A percentile compares a stretch with the other conserved stretches of the same genome.
These are phyloP conservation scores for Acleris literana DNA, from an alignment of 2,888 invertebrate genomes.

Conservation along the genomic window DNA sequence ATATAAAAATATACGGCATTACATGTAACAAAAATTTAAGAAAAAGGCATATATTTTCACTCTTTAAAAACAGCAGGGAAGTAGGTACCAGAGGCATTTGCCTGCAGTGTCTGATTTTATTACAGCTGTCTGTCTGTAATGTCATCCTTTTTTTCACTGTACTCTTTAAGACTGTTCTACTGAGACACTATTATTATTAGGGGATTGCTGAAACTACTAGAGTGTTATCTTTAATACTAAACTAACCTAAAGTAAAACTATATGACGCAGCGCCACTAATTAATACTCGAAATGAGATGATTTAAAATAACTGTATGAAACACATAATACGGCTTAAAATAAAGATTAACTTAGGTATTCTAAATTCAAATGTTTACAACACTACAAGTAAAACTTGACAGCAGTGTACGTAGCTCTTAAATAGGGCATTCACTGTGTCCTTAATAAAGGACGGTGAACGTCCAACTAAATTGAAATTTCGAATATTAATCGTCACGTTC, in stretches of 20 bases:
- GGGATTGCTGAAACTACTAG: too few species aligned
- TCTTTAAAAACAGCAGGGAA: neutral
- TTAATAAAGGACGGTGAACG: neutral
- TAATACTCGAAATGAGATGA: slow-evolving; percentile 33
- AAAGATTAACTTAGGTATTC: neutral
- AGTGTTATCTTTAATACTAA: slow-evolving; percentile 1
- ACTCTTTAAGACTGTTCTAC: too few species aligned
- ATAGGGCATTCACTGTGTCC: neutral
- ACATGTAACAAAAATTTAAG: neutral
- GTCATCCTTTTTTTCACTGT: too few species aligned
- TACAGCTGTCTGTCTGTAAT: too few species aligned
- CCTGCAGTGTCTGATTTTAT: too few species aligned
- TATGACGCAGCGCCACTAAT: slow-evolving; percentile 18
- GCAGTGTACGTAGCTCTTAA: neutral
- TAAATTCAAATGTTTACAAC: neutral
- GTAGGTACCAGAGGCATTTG: neutral
- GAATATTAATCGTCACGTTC: slow-evolving; percentile 48
- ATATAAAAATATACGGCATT: slow-evolving; percentile 48
- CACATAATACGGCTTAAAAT: neutral
- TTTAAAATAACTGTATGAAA: neutral
- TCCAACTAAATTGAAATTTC: slow-evolving; percentile 1
- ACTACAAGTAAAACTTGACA: slow-evolving; percentile 2
- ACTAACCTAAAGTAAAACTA: slow-evolving; percentile 21
- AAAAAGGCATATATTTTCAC: slow-evolving; percentile 1
- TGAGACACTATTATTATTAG: too few species aligned